phyloP scores from a whole-genome alignment of 2,113 vertebrate species.

The Gasterosteus aculeatus region DNA sequence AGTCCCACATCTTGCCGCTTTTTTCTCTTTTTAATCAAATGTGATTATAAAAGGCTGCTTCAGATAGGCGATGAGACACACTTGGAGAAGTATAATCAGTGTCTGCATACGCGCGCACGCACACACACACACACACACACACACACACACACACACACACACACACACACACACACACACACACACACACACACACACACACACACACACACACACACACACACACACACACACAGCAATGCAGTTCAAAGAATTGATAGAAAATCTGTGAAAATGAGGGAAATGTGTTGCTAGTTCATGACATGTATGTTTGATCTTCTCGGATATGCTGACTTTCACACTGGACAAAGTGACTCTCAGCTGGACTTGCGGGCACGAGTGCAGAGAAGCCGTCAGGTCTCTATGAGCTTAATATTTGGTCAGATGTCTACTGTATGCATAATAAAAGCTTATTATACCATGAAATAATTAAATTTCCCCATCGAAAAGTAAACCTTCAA shows the following conservation, averaged over 20 bases:
- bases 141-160: slow-evolving; percentile 8
- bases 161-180: slow-evolving; percentile 5
- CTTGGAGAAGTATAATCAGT: slow-evolving; percentile 37
- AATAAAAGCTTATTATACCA: slow-evolving; percentile 40
- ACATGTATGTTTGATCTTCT: slow-evolving; percentile 18
- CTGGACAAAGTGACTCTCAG: slow-evolving; percentile 37
- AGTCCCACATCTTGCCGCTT: slow-evolving; percentile 66
- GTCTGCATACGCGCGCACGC: background rate
- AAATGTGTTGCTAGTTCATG: no score
- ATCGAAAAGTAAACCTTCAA: slow-evolving; percentile 38
- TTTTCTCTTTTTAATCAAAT: slow-evolving; percentile 74
- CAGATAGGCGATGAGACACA: slow-evolving; percentile 43
- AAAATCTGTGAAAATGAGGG: no score
- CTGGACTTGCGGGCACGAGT: background rate
- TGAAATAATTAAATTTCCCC: slow-evolving; percentile 24
- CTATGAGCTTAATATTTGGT: slow-evolving; percentile 22
- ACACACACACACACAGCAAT: background rate
- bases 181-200: background rate
- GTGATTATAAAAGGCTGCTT: slow-evolving; percentile 63
- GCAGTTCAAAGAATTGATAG: no score
- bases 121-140: slow-evolving; percentile 7
- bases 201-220: no score
- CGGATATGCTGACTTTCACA: slow-evolving; percentile 31
- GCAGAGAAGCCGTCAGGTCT: background rate
- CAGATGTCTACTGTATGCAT: slow-evolving; percentile 10